These are phyloP conservation scores for Mus caroli DNA, from an alignment of 2,797 vertebrate genomes.

Conservation along the genomic window DNA sequence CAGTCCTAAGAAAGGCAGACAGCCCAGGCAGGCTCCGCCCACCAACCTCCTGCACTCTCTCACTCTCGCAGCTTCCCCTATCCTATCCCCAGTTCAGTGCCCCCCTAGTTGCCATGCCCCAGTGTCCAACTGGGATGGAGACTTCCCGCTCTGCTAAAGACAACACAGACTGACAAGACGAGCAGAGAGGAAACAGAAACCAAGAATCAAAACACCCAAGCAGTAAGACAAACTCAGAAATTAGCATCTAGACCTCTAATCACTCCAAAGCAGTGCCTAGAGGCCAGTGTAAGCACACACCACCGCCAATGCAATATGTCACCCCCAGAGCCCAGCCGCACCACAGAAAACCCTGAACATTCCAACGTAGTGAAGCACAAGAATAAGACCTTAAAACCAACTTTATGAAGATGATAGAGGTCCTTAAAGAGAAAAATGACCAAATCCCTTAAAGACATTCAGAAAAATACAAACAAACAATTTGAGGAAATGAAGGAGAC, in stretches of 20 bases:
- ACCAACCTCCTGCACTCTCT: neutral
- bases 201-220: neutral
- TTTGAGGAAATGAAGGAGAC: neutral
- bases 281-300: neutral
- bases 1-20: neutral
- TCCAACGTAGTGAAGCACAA: neutral
- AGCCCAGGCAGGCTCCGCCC: neutral
- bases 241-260: neutral
- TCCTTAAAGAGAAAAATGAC: neutral
- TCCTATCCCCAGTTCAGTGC: neutral
- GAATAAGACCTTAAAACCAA: neutral
- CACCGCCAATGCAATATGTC: neutral
- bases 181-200: neutral
- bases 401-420: neutral
- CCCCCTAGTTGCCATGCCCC: neutral
- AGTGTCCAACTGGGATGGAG: neutral
- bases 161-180: neutral
- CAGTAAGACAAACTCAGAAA: neutral
- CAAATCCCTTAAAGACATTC: neutral
- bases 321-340: neutral
- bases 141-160: neutral
- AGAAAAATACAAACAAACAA: neutral
- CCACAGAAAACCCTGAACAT: neutral
- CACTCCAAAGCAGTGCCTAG: neutral
- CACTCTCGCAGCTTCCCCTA: neutral